Percentiles rank a stretch among this genome's conserved stretches.
Conservation (phyloP, 1,140 invertebrate species). For the Drosophila pectinifera region DNA sequence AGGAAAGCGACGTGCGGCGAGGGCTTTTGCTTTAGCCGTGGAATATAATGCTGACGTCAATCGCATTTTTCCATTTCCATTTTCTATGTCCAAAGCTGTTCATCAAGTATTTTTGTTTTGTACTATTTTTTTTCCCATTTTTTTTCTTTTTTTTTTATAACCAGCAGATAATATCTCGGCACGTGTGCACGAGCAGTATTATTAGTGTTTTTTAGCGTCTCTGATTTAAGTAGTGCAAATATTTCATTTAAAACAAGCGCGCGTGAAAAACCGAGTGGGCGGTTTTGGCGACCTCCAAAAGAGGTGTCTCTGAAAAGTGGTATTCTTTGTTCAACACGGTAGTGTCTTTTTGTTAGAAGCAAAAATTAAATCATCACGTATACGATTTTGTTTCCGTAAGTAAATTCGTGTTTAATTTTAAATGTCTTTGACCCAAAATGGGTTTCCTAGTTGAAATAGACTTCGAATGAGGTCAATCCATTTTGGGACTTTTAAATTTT, state of each 20-base stretch:
- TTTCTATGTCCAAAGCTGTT: constrained; percentile 73
- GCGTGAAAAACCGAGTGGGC: constrained; percentile 36
- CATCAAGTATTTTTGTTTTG: constrained; percentile 67
- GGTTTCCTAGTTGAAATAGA: no score
- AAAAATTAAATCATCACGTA: neutral
- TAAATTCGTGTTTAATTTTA: neutral
- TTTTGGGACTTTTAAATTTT: neutral
- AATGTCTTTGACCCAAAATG: constrained; percentile 10
- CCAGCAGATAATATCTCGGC: constrained; percentile 60
- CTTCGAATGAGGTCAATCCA: neutral
- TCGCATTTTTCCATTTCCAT: constrained; percentile 78
- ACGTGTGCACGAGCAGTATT: constrained; percentile 66
- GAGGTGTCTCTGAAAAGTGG: constrained; percentile 14
- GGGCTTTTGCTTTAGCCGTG: constrained; percentile 66
- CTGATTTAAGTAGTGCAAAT: constrained; percentile 61
- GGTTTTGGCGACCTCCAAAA: constrained; percentile 33
- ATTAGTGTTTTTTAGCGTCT: constrained; percentile 34
- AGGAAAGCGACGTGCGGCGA: constrained; percentile 4
- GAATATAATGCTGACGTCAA: constrained; percentile 82
- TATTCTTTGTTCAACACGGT: constrained; percentile 5
- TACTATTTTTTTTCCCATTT: constrained; percentile 6
- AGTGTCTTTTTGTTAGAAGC: neutral
- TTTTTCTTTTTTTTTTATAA: constrained; percentile 15
- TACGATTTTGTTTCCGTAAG: neutral
- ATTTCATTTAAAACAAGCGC: constrained; percentile 57